Conservation (phyloP, 2,113 vertebrate species). For the Phyllopteryx taeniolatus region DNA sequence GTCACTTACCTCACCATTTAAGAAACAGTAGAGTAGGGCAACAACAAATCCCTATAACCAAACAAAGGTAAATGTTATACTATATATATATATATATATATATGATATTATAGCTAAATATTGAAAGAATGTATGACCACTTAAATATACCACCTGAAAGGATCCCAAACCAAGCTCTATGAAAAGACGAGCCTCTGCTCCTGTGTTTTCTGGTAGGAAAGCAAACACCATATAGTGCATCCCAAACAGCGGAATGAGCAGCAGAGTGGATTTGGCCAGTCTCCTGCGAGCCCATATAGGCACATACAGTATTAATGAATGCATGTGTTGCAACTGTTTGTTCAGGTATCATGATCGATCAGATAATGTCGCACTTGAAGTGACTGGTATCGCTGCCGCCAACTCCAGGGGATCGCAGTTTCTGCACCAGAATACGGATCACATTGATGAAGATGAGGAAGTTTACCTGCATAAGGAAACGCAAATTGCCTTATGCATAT, state of each 20-base stretch:
- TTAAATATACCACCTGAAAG: slow-evolving; percentile 77
- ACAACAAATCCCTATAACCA: slow-evolving; percentile 82
- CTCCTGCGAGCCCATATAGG: slow-evolving; percentile 70
- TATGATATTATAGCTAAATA: background rate
- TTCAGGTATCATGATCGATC: too few relatives aligned
- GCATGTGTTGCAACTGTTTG: background rate
- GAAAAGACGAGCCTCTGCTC: slow-evolving; percentile 81
- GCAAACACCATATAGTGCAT: slow-evolving; percentile 92
- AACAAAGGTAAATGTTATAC: background rate
- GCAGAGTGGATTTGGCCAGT: slow-evolving; percentile 88
- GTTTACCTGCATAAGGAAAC: slow-evolving; percentile 77
- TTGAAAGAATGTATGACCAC: background rate
- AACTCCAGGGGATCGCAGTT: slow-evolving; percentile 86
- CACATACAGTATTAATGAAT: background rate
- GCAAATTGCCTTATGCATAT: too few relatives aligned
- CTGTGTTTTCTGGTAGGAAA: slow-evolving; percentile 84
- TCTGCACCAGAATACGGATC: slow-evolving; percentile 91
- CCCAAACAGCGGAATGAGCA: slow-evolving; percentile 94
- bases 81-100: too few relatives aligned
- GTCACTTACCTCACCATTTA: slow-evolving; percentile 87
- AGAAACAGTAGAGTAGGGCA: slow-evolving; percentile 90
- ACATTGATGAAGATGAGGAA: slow-evolving; percentile 92
- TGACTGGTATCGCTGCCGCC: slow-evolving; percentile 79
- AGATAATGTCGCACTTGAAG: slow-evolving; percentile 66
- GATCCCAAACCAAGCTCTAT: slow-evolving; percentile 89